Evolutionary conservation across 2,888 invertebrate genomes (phyloP), one percentile per base, ranked within the genome.

Genomic region (Drosophila kanekoi): DNA sequence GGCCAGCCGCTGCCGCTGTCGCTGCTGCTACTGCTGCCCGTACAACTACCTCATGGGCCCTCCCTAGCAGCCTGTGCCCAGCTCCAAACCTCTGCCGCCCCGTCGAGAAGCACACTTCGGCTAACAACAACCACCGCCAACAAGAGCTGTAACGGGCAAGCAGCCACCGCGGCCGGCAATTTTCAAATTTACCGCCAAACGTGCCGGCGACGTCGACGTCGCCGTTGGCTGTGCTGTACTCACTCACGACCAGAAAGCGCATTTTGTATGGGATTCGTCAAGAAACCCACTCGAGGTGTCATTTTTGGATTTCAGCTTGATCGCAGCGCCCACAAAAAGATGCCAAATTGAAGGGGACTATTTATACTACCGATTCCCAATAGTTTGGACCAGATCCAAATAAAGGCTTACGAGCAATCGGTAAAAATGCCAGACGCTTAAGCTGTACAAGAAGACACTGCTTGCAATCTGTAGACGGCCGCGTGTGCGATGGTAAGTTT

Each of bases 381-480:
- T 1, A 5, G 5, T 59, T 45, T 5, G 23, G 47, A 28, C 2
- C 5, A 11, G 14, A 54, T 84, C 4, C 44, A 61, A 84, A 86
- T 87, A 82, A 78, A 66, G 59, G 41, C 59, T 76, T 67, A 10
- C 1, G 18, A 13, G 48, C 28, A 59, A 90, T 79, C 72, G 71
- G 45, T 61, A 16, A 69, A 79, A 83, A 90, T 77, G 59, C 80
- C 69, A 70, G 79, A 67, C 69, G 78, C 79, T 71, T 81, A 74
- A 68, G 74, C 72, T 66, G 69, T 51, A 72, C 71, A 79, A 75
- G 79, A 83, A 84, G 77, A 82, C 93, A 94, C 93, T 82, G 93
- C 94, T 94, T 94, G 95, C 94, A 93, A 95, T 94, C 95, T 94
- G 94, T 79, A 44, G 83, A 94, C 94, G 94, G 94, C 94, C 94